Conservation (phyloP, 2,888 invertebrate genomes). For the Cryptus viduatorius region DNA sequence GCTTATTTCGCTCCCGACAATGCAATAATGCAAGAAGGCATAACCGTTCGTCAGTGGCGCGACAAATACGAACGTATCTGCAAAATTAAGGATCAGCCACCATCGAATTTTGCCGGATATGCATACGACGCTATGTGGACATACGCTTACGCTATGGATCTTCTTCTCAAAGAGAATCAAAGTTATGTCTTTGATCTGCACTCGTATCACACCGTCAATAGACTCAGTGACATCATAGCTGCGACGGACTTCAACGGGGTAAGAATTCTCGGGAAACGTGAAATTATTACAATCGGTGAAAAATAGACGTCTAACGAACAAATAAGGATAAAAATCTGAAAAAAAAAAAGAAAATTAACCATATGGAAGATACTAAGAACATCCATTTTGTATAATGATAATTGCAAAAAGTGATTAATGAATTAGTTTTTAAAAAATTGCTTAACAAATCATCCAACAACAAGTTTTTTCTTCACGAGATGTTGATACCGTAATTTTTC, state of each 20-base stretch:
- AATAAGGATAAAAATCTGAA: no score
- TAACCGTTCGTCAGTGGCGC: slow-evolving; percentile 89
- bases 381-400: no score
- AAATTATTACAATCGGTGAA: neutral
- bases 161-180: slow-evolving; percentile 88
- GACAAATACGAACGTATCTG: slow-evolving; percentile 83
- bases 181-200: slow-evolving; percentile 87
- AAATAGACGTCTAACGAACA: no score
- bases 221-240: slow-evolving; percentile 88
- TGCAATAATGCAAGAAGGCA: slow-evolving; percentile 88
- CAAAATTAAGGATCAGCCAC: slow-evolving; percentile 73
- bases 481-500: no score
- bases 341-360: no score
- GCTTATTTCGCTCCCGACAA: slow-evolving; percentile 89
- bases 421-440: no score
- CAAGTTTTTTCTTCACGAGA: no score
- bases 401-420: no score
- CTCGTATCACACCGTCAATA: slow-evolving; percentile 86
- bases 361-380: no score
- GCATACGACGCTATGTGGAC: slow-evolving; percentile 94
- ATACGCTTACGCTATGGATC: slow-evolving; percentile 90
- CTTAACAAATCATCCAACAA: no score
- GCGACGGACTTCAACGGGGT: slow-evolving; percentile 91
- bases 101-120: slow-evolving; percentile 90
- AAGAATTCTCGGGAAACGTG: slow-evolving; percentile 32